Evolutionary conservation across 2,113 vertebrate species (phyloP), one percentile per base, ranked within the genome.

Genomic region (Anthoscopus minutus): DNA sequence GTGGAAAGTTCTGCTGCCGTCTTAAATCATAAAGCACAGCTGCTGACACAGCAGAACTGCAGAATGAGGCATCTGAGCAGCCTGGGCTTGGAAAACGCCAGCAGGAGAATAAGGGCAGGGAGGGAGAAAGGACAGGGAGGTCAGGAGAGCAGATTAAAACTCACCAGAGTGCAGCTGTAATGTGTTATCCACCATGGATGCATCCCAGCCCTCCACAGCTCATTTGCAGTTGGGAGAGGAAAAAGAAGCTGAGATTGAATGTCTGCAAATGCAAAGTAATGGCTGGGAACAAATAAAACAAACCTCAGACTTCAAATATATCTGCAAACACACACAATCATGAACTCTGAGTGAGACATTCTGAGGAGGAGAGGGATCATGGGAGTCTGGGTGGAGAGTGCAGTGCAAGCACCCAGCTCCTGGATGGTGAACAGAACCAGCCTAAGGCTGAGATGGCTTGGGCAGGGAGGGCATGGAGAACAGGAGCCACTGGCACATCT

Each of bases 41-140:
- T 95, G 93, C 93, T 97, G 94, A 95, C 81, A 37, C 93, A 89
- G 94, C 95, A 97, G 60, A 92, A 81, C 82, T 89, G 81, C 93
- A 86, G 79, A 71, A 66, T 12, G 48, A 94, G 81, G 50, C 67
- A 60, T 67, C 81, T 53, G 88, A 92, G 87, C 81, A 83, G 62
- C 45, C 74, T 15, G 31, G 12, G 30, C 70, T 38, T 74, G 86
- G 81, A 74, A 92, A 91, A 81, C 1, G 2, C 65, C 45, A 0
- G 69, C 83, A 88, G 62, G 30, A 92, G 79, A 72, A 33, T 28
- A 24, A 93, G 81, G 5, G 1, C 73, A 94, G 69, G 53, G 64
- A 78, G 38, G 72, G 47, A 86, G 80, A 65, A 93, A 81, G 86
- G 86, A 84, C 70, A 65, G 45, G 47, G 54, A 50, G 85, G 80